Evolutionary conservation across 2,113 vertebrate genomes (phyloP).

Genomic region (Campylomormyrus tamandua): DNA sequence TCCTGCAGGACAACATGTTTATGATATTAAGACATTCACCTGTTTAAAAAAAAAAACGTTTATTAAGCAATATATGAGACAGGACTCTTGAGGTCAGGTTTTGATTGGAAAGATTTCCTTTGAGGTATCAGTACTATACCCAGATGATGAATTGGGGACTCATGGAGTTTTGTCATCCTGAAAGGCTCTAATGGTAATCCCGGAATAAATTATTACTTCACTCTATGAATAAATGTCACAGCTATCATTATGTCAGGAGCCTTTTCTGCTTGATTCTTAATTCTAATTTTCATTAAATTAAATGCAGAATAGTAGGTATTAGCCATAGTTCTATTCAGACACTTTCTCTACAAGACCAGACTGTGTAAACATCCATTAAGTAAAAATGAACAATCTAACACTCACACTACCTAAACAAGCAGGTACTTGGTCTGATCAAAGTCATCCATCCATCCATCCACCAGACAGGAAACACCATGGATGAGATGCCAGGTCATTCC

Average conservation of each 20-base stretch:
- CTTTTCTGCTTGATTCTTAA: neutral
- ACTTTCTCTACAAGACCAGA: neutral
- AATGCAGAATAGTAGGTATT: neutral
- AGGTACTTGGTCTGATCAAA: too few species aligned
- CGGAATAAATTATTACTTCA: neutral
- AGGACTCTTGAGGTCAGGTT: neutral
- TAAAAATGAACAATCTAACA: neutral
- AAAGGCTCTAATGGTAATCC: neutral
- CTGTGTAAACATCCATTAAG: neutral
- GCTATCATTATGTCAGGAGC: neutral
- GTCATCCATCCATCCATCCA: neutral
- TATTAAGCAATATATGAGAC: neutral
- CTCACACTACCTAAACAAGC: neutral
- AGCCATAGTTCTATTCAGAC: neutral
- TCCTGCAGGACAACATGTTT: neutral
- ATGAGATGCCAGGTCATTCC: neutral
- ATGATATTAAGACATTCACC: neutral
- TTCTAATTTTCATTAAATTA: neutral
- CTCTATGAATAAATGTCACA: neutral
- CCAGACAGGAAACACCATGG: neutral
- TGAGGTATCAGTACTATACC: neutral
- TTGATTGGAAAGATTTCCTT: neutral
- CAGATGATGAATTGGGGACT: neutral
- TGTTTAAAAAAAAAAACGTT: neutral
- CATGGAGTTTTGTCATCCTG: neutral